Evolutionary conservation across 1,140 invertebrate genomes (phyloP).

Genomic region (Solen grandis): DNA sequence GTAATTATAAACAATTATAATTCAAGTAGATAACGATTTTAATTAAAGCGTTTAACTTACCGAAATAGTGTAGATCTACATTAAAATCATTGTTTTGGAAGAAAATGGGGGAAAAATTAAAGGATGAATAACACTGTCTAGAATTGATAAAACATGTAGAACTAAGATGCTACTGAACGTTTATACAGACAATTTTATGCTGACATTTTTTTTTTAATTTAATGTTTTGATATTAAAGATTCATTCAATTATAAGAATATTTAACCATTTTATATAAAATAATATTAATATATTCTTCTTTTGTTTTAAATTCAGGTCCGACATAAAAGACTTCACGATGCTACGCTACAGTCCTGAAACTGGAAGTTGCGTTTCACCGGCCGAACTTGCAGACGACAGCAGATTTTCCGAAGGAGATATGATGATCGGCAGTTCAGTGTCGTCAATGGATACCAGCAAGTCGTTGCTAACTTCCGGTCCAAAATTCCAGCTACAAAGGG

Average conservation of each 20-base stretch:
- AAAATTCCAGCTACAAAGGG: slow-evolving; percentile 14
- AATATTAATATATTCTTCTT: neutral
- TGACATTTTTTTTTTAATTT: neutral
- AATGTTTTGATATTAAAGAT: too few relatives aligned
- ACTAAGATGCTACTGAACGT: neutral
- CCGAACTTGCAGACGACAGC: neutral
- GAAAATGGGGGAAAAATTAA: too few relatives aligned
- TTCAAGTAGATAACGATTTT: too few relatives aligned
- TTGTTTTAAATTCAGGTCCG: neutral
- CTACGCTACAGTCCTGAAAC: neutral
- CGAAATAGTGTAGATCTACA: too few relatives aligned
- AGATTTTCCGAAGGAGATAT: neutral
- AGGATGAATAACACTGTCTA: too few relatives aligned
- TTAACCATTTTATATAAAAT: too few relatives aligned
- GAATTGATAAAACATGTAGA: neutral
- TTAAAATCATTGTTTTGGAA: too few relatives aligned
- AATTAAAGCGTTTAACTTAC: too few relatives aligned
- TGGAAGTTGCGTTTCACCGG: neutral
- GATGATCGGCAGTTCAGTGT: neutral
- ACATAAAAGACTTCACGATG: neutral
- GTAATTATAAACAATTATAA: too few relatives aligned
- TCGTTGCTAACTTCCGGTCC: neutral
- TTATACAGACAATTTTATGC: neutral
- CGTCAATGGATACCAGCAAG: neutral
- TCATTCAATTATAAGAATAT: neutral